phyloP scores from a whole-genome alignment of 2,888 invertebrate genomes.

The Ligdia adustata region DNA sequence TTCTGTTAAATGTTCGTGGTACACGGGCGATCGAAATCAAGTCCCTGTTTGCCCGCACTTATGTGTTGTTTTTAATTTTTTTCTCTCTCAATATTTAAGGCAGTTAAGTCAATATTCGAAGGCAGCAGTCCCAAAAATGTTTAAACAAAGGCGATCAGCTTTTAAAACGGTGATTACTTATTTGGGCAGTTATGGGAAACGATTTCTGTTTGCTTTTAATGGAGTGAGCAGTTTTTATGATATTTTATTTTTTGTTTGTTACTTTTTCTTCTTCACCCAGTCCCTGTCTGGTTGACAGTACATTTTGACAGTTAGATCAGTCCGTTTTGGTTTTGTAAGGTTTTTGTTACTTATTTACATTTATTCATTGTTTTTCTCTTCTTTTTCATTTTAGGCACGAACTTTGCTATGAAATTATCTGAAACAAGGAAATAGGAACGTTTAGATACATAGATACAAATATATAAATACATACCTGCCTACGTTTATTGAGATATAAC shows the following conservation, averaged over 20 bases:
- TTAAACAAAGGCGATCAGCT: conserved; percentile 70
- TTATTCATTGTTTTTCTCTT: conserved; percentile 73
- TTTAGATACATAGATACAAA: too few relatives aligned
- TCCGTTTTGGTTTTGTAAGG: conserved; percentile 20
- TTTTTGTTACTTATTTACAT: conserved; percentile 24
- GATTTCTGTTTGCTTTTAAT: conserved; percentile 47
- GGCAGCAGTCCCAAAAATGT: conserved; percentile 73
- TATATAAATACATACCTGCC: too few relatives aligned
- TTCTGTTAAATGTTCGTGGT: conserved; percentile 43
- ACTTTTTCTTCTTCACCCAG: conserved; percentile 51
- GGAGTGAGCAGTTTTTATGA: conserved; percentile 32
- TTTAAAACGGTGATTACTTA: conserved; percentile 73
- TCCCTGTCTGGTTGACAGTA: conserved; percentile 63
- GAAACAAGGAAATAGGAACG: conserved; percentile 50
- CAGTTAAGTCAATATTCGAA: conserved; percentile 60
- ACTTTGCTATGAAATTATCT: conserved; percentile 45
- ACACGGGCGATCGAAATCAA: conserved; percentile 50
- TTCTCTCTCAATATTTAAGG: conserved; percentile 49
- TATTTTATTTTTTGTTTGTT: conserved; percentile 35
- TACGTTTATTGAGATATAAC: too few relatives aligned
- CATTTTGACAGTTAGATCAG: conserved; percentile 37
- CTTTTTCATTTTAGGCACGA: conserved; percentile 71
- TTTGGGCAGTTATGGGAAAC: conserved; percentile 68
- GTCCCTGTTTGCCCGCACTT: conserved; percentile 42
- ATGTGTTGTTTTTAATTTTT: conserved; percentile 56